Percentiles rank a stretch among this genome's conserved stretches.
Conservation (phyloP, 2,113 vertebrate species). For the Shinisaurus crocodilurus region DNA sequence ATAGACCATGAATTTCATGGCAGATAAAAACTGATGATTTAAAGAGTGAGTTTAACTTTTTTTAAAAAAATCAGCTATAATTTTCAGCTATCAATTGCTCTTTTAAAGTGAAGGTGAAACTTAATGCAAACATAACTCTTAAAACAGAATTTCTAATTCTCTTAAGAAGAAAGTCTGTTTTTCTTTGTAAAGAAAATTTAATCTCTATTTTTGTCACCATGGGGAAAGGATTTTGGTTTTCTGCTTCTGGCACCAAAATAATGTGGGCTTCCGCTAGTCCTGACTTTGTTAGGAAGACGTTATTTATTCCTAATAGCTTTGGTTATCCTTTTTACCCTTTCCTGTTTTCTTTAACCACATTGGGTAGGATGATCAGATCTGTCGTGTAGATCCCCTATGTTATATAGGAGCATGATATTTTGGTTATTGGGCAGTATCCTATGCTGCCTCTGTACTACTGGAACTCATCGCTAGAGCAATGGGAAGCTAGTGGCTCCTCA, state of each 20-base stretch:
- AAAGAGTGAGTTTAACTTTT: not conserved
- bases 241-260: not conserved
- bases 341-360: not conserved
- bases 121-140: not conserved
- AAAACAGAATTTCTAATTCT: not conserved
- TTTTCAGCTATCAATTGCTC: not conserved
- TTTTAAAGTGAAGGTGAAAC: not conserved
- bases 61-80: not conserved
- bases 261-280: not conserved
- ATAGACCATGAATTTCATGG: not conserved
- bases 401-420: not conserved
- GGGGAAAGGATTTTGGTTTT: not conserved
- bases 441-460: no score
- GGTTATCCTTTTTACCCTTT: not conserved
- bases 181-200: not conserved
- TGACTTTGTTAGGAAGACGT: not conserved
- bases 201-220: not conserved
- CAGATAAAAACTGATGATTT: not conserved
- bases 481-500: no score
- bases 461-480: no score
- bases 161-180: not conserved
- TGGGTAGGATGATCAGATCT: not conserved
- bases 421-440: not conserved
- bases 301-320: not conserved
- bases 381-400: not conserved